Percentiles rank a stretch among this genome's conserved stretches.
phyloP scores from a whole-genome alignment of 2,797 vertebrate genomes.

The Pseudochirops cupreus region DNA sequence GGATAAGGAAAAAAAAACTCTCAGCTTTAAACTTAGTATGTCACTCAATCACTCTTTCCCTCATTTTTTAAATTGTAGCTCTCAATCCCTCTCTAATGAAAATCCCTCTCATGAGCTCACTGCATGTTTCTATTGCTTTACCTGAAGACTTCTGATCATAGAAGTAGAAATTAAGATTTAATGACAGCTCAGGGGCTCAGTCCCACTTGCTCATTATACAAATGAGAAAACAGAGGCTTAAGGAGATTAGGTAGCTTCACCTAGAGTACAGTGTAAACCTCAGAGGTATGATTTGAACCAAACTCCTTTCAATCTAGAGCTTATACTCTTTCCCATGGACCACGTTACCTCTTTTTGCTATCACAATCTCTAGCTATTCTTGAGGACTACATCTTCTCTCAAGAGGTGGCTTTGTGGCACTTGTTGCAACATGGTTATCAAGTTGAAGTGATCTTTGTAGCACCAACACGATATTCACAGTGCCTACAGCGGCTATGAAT shows the following conservation, averaged over 20 bases:
- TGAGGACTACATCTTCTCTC: background rate
- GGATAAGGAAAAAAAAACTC: background rate
- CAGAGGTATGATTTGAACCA: background rate
- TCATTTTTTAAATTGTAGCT: background rate
- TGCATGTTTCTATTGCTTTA: background rate
- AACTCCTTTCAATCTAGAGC: background rate
- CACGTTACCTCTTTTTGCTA: background rate
- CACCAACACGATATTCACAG: too few species aligned
- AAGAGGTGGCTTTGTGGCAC: background rate
- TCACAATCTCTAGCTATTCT: background rate
- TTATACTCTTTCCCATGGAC: background rate
- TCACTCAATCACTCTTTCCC: background rate
- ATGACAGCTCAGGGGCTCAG: background rate
- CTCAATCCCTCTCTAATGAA: background rate
- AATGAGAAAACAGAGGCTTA: background rate
- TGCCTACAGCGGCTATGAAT: too few species aligned
- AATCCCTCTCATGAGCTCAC: background rate
- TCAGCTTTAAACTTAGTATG: background rate
- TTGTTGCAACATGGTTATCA: background rate
- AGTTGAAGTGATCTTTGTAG: background rate
- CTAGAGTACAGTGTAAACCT: background rate
- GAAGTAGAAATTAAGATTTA: background rate
- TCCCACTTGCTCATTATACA: background rate
- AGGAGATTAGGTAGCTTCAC: background rate
- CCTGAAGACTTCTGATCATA: background rate